Conservation (phyloP, 2,797 vertebrate genomes). For the Amblyraja radiata region DNA sequence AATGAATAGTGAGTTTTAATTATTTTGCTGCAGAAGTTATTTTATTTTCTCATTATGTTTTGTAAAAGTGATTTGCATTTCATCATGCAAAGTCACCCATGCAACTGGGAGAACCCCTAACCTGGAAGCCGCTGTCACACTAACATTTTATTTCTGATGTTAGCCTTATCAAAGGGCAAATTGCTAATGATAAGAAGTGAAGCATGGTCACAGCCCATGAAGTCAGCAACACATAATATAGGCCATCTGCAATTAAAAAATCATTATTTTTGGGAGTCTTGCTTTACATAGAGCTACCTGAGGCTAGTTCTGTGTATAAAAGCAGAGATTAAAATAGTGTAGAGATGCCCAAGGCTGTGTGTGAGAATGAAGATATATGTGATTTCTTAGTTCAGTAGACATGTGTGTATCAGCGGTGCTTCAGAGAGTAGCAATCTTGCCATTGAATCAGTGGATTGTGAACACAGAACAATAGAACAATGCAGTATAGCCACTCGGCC, state of each 20-base stretch:
- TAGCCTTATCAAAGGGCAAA: neutral
- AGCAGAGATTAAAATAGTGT: neutral
- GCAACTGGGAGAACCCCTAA: neutral
- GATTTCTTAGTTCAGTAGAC: neutral
- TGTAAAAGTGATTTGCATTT: neutral
- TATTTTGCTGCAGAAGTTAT: neutral
- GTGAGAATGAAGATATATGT: neutral
- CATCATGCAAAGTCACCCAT: neutral
- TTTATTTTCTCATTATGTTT: neutral
- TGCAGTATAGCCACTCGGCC: no score
- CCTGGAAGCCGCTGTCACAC: neutral
- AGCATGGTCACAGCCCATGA: neutral
- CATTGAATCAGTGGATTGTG: no score
- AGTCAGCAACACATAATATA: neutral
- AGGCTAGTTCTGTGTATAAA: neutral
- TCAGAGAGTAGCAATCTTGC: no score
- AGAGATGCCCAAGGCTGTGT: neutral
- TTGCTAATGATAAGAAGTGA: neutral
- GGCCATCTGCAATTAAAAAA: neutral
- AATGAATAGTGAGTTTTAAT: neutral
- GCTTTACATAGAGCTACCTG: neutral
- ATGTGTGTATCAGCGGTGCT: no score
- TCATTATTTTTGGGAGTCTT: neutral
- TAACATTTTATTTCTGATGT: neutral
- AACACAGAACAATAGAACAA: no score